Percentiles rank a stretch among this genome's conserved stretches.
Conservation (phyloP, 2,888 invertebrate genomes). For the Ecliptopera silaceata region DNA sequence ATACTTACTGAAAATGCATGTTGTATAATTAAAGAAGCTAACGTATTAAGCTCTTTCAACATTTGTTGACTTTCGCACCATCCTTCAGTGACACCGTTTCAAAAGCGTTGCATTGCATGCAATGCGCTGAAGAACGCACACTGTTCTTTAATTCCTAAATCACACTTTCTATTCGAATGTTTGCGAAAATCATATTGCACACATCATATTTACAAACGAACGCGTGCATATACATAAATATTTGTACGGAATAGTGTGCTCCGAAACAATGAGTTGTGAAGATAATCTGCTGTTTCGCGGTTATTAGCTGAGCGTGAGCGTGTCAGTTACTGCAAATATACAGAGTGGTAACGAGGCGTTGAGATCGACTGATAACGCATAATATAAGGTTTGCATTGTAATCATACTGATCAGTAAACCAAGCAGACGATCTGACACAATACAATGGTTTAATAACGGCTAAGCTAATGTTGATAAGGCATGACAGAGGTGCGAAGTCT, state of each 20-base stretch:
- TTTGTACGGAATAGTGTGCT: slow-evolving; percentile 30
- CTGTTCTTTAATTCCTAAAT: slow-evolving; percentile 14
- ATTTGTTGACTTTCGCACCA: too few relatives aligned
- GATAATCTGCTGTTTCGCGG: slow-evolving; percentile 24
- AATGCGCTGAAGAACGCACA: slow-evolving; percentile 1
- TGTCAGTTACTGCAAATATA: slow-evolving; percentile 3
- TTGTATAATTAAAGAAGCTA: too few relatives aligned
- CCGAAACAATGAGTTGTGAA: slow-evolving; percentile 33
- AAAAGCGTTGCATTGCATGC: not conserved
- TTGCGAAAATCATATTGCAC: slow-evolving; percentile 29
- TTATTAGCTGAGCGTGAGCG: slow-evolving; percentile 11
- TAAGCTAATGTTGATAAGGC: too few relatives aligned
- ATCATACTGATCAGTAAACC: slow-evolving; percentile 1
- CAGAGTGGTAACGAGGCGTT: slow-evolving; percentile 22
- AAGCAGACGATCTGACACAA: not conserved
- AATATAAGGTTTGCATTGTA: slow-evolving; percentile 9
- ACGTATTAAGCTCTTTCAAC: too few relatives aligned
- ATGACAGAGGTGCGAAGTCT: too few relatives aligned
- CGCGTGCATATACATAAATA: slow-evolving; percentile 28
- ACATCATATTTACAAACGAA: slow-evolving; percentile 20
- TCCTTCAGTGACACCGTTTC: not conserved
- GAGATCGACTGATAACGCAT: slow-evolving; percentile 16
- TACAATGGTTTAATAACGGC: too few relatives aligned
- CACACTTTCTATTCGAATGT: slow-evolving; percentile 19
- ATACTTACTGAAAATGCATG: too few relatives aligned